Evolutionary conservation across 2,113 vertebrate species (phyloP).

Genomic region (Perccottus glenii): DNA sequence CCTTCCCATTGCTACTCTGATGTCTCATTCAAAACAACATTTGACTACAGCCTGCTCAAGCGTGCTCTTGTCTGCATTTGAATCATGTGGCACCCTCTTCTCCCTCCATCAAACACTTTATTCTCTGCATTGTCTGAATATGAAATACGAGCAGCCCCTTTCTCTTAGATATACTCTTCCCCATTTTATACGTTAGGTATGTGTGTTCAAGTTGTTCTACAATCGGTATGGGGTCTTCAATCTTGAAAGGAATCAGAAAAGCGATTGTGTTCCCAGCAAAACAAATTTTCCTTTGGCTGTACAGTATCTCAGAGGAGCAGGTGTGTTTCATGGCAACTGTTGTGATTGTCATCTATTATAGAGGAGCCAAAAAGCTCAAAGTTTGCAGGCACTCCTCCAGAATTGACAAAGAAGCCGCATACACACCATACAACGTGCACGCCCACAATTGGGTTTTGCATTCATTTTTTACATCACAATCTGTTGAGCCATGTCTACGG

Average conservation of each 20-base stretch:
- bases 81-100: neutral
- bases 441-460: constrained; percentile 57
- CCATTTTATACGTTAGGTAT: constrained; percentile 20
- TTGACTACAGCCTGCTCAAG: neutral
- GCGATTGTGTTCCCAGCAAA: constrained; percentile 37
- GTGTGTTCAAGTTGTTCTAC: constrained; percentile 29
- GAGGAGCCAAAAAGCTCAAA: constrained; percentile 57
- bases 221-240: constrained; percentile 42
- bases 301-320: constrained; percentile 63
- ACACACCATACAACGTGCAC: constrained; percentile 15
- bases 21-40: constrained; percentile 8
- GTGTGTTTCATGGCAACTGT: constrained; percentile 62
- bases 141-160: neutral
- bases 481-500: constrained; percentile 72
- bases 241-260: constrained; percentile 47
- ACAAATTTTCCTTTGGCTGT: constrained; percentile 41
- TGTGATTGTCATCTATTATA: constrained; percentile 73
- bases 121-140: constrained; percentile 6
- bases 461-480: constrained; percentile 74
- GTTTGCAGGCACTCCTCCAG: constrained; percentile 43
- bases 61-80: neutral
- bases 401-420: constrained; percentile 31
- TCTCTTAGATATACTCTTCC: neutral
- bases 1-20: neutral
- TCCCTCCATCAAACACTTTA: constrained; percentile 25